Conservation (phyloP, 2,888 invertebrate genomes). For the Nudaria mundana region DNA sequence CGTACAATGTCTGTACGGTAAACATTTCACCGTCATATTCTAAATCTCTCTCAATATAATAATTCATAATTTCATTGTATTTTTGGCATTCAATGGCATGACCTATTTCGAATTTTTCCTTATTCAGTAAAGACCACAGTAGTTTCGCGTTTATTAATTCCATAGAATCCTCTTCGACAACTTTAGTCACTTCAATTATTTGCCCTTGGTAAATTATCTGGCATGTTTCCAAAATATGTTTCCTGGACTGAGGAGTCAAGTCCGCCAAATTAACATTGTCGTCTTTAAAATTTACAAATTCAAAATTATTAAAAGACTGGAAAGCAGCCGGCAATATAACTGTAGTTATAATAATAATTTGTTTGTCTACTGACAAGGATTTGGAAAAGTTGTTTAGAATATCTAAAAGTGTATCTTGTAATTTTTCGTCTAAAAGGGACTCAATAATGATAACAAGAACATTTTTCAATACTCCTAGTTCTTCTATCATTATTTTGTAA, state of each 20-base stretch:
- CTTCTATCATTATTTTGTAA: constrained; percentile 34
- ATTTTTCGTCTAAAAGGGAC: constrained; percentile 15
- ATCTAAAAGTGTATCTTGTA: constrained; percentile 31
- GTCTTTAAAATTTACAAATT: constrained; percentile 22
- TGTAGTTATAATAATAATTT: constrained; percentile 32
- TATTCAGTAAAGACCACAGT: constrained; percentile 30
- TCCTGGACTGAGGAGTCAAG: constrained; percentile 27
- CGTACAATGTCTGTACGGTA: constrained; percentile 31
- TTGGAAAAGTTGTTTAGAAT: constrained; percentile 14
- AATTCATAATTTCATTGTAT: constrained; percentile 34
- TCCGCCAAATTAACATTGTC: constrained; percentile 24
- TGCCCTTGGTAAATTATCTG: constrained; percentile 36
- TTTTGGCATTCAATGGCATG: constrained; percentile 23
- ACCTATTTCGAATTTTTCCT: constrained; percentile 37
- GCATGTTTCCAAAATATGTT: constrained; percentile 24
- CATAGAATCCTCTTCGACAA: constrained; percentile 30
- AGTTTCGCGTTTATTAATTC: constrained; percentile 29
- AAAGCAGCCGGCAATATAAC: constrained; percentile 19
- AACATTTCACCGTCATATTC: constrained; percentile 17
- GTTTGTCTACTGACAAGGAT: constrained; percentile 18
- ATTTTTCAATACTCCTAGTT: constrained; percentile 30
- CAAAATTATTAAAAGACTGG: too few species aligned
- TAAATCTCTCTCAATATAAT: constrained; percentile 33
- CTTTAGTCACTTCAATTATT: constrained; percentile 21
- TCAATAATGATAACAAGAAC: constrained; percentile 39